A percentile compares a stretch with the other conserved stretches of the same genome.
These are phyloP conservation scores for Neodontobutis hainanensis DNA, from an alignment of 2,113 vertebrate genomes.

Conservation along the genomic window DNA sequence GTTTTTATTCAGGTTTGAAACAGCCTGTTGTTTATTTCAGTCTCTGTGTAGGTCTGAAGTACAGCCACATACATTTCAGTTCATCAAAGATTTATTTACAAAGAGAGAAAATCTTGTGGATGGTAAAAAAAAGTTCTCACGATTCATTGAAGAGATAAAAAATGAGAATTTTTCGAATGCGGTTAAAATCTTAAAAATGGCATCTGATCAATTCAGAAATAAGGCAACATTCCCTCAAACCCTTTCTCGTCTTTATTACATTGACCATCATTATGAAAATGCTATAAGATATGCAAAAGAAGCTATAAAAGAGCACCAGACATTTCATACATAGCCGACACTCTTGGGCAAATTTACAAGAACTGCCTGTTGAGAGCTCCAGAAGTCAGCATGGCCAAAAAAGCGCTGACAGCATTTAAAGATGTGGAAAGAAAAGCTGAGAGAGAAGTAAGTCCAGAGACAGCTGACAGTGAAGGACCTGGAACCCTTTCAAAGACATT, in stretches of 20 bases:
- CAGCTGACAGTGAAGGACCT: not conserved
- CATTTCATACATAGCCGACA: slow-evolving; percentile 61
- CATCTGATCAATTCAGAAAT: slow-evolving; percentile 3
- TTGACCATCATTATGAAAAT: fast-evolving
- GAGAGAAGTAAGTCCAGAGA: slow-evolving; percentile 13
- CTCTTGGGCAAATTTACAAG: slow-evolving; percentile 63
- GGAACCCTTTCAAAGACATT: slow-evolving; percentile 14
- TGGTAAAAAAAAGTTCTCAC: slow-evolving; percentile 26
- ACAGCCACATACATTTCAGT: not conserved
- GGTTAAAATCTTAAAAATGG: slow-evolving; percentile 1
- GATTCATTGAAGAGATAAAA: slow-evolving; percentile 37
- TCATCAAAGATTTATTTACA: slow-evolving; percentile 48
- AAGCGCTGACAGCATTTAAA: slow-evolving; percentile 37
- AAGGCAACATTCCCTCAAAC: slow-evolving; percentile 47
- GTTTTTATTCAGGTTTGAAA: no score
- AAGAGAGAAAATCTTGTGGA: slow-evolving; percentile 16
- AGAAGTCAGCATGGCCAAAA: fast-evolving
- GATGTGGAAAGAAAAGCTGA: slow-evolving; percentile 29
- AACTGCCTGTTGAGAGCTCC: slow-evolving; percentile 4
- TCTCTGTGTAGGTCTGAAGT: no score
- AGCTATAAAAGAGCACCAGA: slow-evolving; percentile 33
- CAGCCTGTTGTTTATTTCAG: no score
- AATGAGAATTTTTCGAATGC: fast-evolving
- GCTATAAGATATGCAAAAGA: slow-evolving; percentile 44
- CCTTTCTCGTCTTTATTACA: slow-evolving; percentile 49